These are phyloP conservation scores for Microplitis deprimator DNA, from an alignment of 2,888 invertebrate genomes.

Conservation along the genomic window DNA sequence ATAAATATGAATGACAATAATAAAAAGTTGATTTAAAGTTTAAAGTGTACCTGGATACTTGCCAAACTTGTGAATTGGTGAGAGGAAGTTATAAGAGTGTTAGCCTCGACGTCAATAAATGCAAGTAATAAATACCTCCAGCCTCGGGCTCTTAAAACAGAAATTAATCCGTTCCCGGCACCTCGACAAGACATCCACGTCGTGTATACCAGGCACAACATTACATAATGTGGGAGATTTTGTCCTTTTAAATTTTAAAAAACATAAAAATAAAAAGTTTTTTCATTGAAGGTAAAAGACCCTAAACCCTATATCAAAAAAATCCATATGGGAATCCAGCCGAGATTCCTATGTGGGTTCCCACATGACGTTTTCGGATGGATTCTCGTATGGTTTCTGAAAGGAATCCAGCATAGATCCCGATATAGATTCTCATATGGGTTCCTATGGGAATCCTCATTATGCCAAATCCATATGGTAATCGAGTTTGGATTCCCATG, in stretches of 20 bases:
- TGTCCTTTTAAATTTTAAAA: conserved; percentile 75
- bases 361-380: too few relatives aligned
- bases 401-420: too few relatives aligned
- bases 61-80: conserved; percentile 83
- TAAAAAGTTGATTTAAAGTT: conserved; percentile 21
- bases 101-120: conserved; percentile 88
- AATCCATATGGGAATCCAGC: too few relatives aligned
- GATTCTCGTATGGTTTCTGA: too few relatives aligned
- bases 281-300: neutral
- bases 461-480: too few relatives aligned
- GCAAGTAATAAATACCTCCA: conserved; percentile 86
- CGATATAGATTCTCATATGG: too few relatives aligned
- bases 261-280: conserved; percentile 13
- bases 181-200: conserved; percentile 83
- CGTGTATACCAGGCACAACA: conserved; percentile 83
- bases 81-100: conserved; percentile 85
- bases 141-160: conserved; percentile 79
- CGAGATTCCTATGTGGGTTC: too few relatives aligned
- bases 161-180: conserved; percentile 75
- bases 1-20: neutral
- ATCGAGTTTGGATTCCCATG: too few relatives aligned
- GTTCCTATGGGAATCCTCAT: too few relatives aligned
- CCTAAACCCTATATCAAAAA: neutral
- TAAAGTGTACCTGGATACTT: conserved; percentile 77
- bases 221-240: conserved; percentile 84